Evolutionary conservation across 2,888 invertebrate species (phyloP).

Genomic region (Scaptomyza tumidula): DNA sequence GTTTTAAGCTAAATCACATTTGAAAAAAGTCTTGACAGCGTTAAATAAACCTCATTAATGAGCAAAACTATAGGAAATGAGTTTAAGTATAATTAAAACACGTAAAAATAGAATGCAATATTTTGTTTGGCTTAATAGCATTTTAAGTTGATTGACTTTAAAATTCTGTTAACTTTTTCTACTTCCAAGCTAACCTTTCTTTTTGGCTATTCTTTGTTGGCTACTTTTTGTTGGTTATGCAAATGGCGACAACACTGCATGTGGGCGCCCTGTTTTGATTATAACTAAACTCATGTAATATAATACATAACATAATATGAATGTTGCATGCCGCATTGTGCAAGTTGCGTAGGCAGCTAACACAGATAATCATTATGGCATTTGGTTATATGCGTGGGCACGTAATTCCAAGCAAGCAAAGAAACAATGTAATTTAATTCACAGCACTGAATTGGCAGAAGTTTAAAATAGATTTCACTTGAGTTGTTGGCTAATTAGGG

Average conservation of each 20-base stretch:
- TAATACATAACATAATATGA: too few species aligned
- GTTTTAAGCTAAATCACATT: too few species aligned
- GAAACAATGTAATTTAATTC: conserved; percentile 2
- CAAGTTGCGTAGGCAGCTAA: conserved; percentile 13
- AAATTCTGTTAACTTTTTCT: too few species aligned
- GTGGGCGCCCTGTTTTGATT: conserved; percentile 8
- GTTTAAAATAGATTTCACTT: conserved; percentile 5
- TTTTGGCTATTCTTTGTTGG: background rate
- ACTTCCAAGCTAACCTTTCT: too few species aligned
- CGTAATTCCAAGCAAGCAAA: background rate
- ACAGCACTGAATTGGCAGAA: background rate
- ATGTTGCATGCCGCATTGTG: conserved; percentile 30
- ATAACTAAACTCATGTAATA: background rate
- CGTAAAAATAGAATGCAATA: background rate
- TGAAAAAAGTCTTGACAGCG: too few species aligned
- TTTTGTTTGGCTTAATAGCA: too few species aligned
- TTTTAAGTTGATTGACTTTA: too few species aligned
- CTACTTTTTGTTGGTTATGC: too few species aligned
- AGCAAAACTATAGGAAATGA: too few species aligned
- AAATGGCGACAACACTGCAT: background rate
- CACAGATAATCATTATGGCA: conserved; percentile 8
- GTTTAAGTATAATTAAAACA: background rate
- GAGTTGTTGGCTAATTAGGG: background rate
- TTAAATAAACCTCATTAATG: too few species aligned
- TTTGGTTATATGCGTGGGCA: conserved; percentile 10